Evolutionary conservation across 2,888 invertebrate species (phyloP).

Genomic region (Cataglyphis livida): DNA sequence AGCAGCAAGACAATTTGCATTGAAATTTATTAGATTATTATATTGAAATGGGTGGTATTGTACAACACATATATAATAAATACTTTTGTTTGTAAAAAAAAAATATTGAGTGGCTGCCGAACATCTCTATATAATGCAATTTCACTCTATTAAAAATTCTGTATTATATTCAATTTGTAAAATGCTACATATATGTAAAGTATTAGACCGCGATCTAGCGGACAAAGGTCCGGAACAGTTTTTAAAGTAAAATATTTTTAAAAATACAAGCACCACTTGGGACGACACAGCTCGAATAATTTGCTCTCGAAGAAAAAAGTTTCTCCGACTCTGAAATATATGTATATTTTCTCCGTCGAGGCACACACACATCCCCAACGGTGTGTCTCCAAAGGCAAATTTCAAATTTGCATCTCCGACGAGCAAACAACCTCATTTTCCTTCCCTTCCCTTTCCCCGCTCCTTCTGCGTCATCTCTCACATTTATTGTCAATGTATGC

Average conservation of each 20-base stretch:
- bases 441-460: background rate
- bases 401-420: conserved; percentile 13
- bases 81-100: background rate
- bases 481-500: background rate
- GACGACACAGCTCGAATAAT: conserved; percentile 7
- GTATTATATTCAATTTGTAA: background rate
- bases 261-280: background rate
- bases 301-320: conserved; percentile 30
- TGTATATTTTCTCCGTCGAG: background rate
- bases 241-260: conserved; percentile 30
- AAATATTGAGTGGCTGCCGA: background rate
- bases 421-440: background rate
- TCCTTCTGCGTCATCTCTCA: background rate
- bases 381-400: conserved; percentile 17
- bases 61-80: no score
- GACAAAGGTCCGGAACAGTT: background rate
- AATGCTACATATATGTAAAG: background rate
- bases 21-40: background rate
- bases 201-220: background rate
- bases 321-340: background rate
- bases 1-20: conserved; percentile 9
- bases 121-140: background rate
- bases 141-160: background rate
- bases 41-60: background rate
- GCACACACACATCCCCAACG: background rate